Evolutionary conservation across 2,888 invertebrate genomes (phyloP).

Genomic region (Coremacera marginata): DNA sequence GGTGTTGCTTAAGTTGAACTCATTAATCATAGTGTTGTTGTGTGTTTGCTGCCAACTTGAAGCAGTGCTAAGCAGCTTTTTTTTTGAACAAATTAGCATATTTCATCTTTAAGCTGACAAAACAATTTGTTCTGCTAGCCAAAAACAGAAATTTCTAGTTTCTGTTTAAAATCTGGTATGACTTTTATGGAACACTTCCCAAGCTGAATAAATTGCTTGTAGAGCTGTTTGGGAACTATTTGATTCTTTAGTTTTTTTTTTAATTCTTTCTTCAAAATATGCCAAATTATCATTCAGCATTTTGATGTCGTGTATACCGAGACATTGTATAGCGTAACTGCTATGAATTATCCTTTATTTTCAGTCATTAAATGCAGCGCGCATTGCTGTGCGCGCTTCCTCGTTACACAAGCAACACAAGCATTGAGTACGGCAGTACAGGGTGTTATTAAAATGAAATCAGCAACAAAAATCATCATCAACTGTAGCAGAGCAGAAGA

Average conservation of each 20-base stretch:
- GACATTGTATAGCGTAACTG: no score
- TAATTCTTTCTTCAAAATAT: not conserved
- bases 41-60: conserved; percentile 33
- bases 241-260: not conserved
- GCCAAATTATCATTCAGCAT: not conserved
- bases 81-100: conserved; percentile 44
- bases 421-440: conserved; percentile 2
- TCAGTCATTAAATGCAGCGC: not conserved
- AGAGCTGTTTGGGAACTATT: not conserved
- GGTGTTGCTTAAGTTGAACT: conserved; percentile 13
- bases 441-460: conserved; percentile 67
- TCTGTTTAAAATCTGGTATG: not conserved
- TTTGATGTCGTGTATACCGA: not conserved
- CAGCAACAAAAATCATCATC: conserved; percentile 57
- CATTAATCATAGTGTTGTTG: conserved; percentile 31
- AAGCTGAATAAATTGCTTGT: not conserved
- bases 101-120: conserved; percentile 49
- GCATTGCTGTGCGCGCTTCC: conserved; percentile 2
- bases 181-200: not conserved
- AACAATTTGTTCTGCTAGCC: conserved; percentile 52
- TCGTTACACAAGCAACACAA: conserved; percentile 13
- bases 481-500: conserved; percentile 37
- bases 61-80: not conserved
- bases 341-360: no score
- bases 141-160: not conserved